A percentile compares a stretch with the other conserved stretches of the same genome.
Conservation (phyloP, 2,888 invertebrate genomes). For the Lepetodrilus schrolli region DNA sequence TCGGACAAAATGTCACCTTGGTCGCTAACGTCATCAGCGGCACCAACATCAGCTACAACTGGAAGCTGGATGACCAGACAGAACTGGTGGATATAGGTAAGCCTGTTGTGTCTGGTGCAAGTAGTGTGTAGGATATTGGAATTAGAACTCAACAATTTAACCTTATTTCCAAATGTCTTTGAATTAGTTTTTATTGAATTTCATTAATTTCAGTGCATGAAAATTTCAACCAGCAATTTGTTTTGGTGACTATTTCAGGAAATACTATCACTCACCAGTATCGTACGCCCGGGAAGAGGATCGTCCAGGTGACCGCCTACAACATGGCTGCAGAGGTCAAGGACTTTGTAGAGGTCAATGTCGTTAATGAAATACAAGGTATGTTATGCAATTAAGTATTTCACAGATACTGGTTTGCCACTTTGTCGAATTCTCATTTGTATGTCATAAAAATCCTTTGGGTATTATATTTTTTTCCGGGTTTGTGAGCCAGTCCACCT, state of each 20-base stretch:
- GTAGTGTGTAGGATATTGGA: not conserved
- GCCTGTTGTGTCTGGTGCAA: no score
- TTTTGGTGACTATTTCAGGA: slow-evolving; percentile 47
- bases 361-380: slow-evolving; percentile 63
- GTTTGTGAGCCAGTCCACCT: no score
- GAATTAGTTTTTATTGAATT: no score
- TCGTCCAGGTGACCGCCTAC: slow-evolving; percentile 62
- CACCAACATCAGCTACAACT: slow-evolving; percentile 69
- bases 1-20: slow-evolving; percentile 53
- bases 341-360: slow-evolving; percentile 42
- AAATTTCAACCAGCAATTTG: no score
- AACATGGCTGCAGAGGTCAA: slow-evolving; percentile 59
- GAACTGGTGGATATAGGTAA: slow-evolving; percentile 49
- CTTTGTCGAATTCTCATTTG: no score
- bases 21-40: slow-evolving; percentile 55
- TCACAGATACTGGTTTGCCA: no score
- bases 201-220: no score
- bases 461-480: no score
- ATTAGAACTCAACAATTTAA: no score
- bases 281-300: slow-evolving; percentile 50
- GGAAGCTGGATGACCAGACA: slow-evolving; percentile 70
- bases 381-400: not conserved
- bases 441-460: no score
- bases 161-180: no score
- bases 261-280: slow-evolving; percentile 52